Base-by-base conservation (phyloP, 1,140 invertebrate species). In the Battus philenor region DNA sequence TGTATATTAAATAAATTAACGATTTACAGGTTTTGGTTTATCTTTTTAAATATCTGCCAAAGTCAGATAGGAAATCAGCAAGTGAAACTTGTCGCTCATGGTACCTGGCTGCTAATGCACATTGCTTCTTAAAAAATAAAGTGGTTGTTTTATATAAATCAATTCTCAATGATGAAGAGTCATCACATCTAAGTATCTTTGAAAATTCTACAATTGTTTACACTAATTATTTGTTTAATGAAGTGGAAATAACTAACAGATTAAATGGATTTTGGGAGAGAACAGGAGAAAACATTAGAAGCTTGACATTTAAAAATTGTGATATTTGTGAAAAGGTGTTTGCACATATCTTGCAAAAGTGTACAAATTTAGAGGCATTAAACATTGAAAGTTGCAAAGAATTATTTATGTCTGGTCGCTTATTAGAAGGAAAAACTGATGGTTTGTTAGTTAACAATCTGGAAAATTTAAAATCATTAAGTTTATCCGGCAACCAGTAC, bases 341-440 rank as follows among this genome's bases (percentile, higher is more conserved):
- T 59, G 82, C 89, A 24, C 75, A 88, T 39, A 88, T 91, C 26
- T 48, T 92, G 9, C 80, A 87, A 24, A 75, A 80, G 26, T 88
- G 90, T 58, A 75, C 67, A 11, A 87, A 89, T 65, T 68, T 93
- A 16, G 83, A 87, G 58, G 68, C 68, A 46, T 74, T 93, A 2
- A 87, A 88, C 48, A 82, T 93, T 11, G 87, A 88, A 51, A 87
- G 86, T 29, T 93, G 91, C 58, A 88, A 90, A 56, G 90, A 91
- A 38, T 76, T 93, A 6, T 90, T 93, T 32, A 93, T 93, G 90
- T 90, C 90, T 15, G 93, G 92, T 6, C 87, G 88, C 1, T 73
- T 93, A 11, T 66, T 93, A 26, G 90, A 91, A 56, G 86, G 86
- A 47, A 80, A 87, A 51, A 76, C 74, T 17, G 89, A 89, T 54